phyloP scores from a whole-genome alignment of 2,888 invertebrate species.

The Eupithecia tripunctaria region DNA sequence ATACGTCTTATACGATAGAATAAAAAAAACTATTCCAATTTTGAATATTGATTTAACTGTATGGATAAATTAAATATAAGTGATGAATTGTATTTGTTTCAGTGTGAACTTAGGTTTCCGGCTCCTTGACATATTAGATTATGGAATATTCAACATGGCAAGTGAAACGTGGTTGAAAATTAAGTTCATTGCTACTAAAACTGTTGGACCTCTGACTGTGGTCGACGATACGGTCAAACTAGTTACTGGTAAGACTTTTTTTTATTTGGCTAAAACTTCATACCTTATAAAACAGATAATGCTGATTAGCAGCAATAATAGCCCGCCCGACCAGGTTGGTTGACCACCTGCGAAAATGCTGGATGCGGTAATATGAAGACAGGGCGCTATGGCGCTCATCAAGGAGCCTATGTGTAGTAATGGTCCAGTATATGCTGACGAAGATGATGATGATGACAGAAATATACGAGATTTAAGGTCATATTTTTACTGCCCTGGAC shows the following conservation, averaged over 20 bases:
- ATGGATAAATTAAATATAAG: too few relatives aligned
- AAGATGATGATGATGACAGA: background rate
- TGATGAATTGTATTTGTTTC: constrained; percentile 42
- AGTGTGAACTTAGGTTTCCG: constrained; percentile 69
- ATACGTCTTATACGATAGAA: background rate
- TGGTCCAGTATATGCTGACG: background rate
- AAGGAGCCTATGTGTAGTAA: background rate
- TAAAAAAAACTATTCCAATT: background rate
- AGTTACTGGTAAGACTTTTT: constrained; percentile 59
- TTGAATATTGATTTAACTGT: background rate
- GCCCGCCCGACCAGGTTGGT: too few relatives aligned
- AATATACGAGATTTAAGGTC: background rate
- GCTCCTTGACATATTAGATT: constrained; percentile 68
- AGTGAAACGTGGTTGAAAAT: constrained; percentile 63
- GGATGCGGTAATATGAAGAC: background rate
- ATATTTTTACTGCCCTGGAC: background rate
- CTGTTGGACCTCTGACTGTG: constrained; percentile 60
- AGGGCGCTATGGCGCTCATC: background rate
- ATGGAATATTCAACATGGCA: constrained; percentile 62
- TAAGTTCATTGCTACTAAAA: constrained; percentile 57
- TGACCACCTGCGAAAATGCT: too few relatives aligned
- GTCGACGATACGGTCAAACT: constrained; percentile 64
- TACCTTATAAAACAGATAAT: background rate
- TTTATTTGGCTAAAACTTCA: background rate
- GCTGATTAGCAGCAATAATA: background rate